phyloP scores from a whole-genome alignment of 2,113 vertebrate species.

The Perccottus glenii region DNA sequence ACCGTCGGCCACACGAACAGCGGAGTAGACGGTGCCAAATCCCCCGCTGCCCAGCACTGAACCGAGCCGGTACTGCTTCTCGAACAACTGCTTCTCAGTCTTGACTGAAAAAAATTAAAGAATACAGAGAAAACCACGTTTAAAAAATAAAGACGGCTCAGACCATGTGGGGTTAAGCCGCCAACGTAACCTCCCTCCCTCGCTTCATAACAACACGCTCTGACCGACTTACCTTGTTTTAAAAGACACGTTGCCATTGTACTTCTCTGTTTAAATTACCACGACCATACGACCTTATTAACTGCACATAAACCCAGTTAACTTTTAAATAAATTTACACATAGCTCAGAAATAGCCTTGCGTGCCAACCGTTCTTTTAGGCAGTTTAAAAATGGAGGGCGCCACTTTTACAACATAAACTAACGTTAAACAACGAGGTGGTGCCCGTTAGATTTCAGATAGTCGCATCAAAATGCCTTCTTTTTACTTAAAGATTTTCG shows the following conservation, averaged over 20 bases:
- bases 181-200: not conserved
- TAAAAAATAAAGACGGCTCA: not conserved
- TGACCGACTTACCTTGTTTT: not conserved
- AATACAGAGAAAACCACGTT: not conserved
- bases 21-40: slow-evolving; percentile 88
- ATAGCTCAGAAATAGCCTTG: not conserved
- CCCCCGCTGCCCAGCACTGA: slow-evolving; percentile 91
- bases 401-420: not conserved
- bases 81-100: slow-evolving; percentile 87
- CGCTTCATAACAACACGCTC: not conserved
- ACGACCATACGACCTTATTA: not conserved
- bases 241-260: not conserved
- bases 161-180: not conserved
- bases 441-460: not conserved
- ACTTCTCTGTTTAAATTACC: no score
- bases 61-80: slow-evolving; percentile 90
- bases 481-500: not conserved
- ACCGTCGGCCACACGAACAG: slow-evolving; percentile 76
- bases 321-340: not conserved
- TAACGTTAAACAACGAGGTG: not conserved
- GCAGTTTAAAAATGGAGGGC: slow-evolving; percentile 38
- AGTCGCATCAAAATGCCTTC: not conserved
- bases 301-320: not conserved
- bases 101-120: slow-evolving; percentile 75
- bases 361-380: not conserved